Evolutionary conservation across 2,797 vertebrate genomes (phyloP).

Genomic region (Gymnopithys bicolor): DNA sequence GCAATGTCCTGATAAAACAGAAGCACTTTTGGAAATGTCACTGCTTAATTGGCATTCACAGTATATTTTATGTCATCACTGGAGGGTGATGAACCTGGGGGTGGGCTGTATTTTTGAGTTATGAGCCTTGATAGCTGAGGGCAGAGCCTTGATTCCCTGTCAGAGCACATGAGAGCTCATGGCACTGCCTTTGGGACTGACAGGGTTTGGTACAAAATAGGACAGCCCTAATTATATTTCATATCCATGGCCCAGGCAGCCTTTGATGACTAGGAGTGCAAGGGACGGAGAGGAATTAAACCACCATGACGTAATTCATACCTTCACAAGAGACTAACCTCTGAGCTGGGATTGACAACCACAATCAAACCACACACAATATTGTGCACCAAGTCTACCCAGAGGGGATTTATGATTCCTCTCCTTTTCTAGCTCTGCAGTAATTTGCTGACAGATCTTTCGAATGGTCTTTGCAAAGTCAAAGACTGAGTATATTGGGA

Average conservation of each 20-base stretch:
- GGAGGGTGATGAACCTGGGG: not conserved
- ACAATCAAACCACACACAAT: not conserved
- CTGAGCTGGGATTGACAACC: not conserved
- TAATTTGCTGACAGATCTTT: not conserved
- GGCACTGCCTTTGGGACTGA: not conserved
- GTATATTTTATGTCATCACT: not conserved
- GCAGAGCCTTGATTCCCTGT: not conserved
- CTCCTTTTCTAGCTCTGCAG: not conserved
- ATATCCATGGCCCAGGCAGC: not conserved
- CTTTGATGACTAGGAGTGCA: not conserved
- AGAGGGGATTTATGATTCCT: not conserved
- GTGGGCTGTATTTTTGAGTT: not conserved
- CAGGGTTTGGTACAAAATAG: not conserved
- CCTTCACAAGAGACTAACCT: not conserved
- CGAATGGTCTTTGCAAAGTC: not conserved
- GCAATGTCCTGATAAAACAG: not conserved
- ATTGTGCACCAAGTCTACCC: not conserved
- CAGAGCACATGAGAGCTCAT: not conserved
- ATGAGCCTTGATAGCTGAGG: not conserved
- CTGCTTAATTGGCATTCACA: not conserved
- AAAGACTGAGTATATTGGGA: not conserved
- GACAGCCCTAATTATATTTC: not conserved
- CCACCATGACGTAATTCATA: not conserved
- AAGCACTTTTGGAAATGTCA: conserved; percentile 11
- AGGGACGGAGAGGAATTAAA: not conserved